Evolutionary conservation across 2,888 invertebrate genomes (phyloP), one percentile per base, ranked within the genome.

Genomic region (Lasius platythorax): DNA sequence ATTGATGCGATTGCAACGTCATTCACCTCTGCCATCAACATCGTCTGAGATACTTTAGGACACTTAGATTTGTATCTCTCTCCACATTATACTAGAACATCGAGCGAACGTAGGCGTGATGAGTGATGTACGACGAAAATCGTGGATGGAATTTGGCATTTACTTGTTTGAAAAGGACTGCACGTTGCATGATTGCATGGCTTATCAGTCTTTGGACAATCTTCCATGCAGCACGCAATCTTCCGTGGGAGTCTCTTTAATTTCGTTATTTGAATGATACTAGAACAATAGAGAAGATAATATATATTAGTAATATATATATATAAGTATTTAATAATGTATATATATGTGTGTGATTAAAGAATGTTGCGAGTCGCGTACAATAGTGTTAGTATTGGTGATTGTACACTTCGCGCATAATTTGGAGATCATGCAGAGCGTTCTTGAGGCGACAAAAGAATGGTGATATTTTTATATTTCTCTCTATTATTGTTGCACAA

Each of bases 111-210:
- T 68, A 81, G 56, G 50, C 33, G 66, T 85, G 28, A 84, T 73
- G 11, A 85, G 64, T 73, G 12, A 82, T 43, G 43, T 12, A 64
- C 64, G 11, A 61, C 61, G 64, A 18, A 74, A 76, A 88, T 40
- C 11, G 5, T 15, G 15, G 3, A 5, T 67, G 68, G 67, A 23
- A n/a, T 1, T 63, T 50, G 81, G 67, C 84, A 64, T 67, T 37
- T 95, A 97, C 97, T 96, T 97, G 97, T 95, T 97, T 97, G 85
- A 97, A 97, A 81, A 23, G 97, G 97, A 50, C 98, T 98, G 94
- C 98, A 98, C 3, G 98, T 98, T 58, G 98, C 98, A 93, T 97
- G 97, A 91, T 97, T 97, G 94, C 98, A 98, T 46, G 97, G 96
- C 92, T 96, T 96, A 91, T 97, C 97, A 85, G 98, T 97, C 93